A percentile compares a stretch with the other conserved stretches of the same genome.
These are phyloP conservation scores for Temnothorax rugatulus DNA, from an alignment of 2,888 invertebrate species.

Conservation along the genomic window DNA sequence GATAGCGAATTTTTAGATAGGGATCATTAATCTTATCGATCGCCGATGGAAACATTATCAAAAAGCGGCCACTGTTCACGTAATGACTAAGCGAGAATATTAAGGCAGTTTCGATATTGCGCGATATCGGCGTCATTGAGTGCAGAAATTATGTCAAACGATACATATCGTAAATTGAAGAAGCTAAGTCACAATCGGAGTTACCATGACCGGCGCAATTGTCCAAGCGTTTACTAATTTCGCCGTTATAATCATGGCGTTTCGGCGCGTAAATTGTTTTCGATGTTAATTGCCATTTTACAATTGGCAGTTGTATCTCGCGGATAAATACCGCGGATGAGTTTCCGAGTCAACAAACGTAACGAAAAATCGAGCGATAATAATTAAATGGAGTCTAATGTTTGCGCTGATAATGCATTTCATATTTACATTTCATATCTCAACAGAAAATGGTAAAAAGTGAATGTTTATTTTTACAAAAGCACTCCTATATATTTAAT, in stretches of 20 bases:
- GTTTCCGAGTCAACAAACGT: slow-evolving; percentile 15
- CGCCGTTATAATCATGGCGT: slow-evolving; percentile 28
- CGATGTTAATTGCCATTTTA: slow-evolving; percentile 25
- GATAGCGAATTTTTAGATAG: slow-evolving; percentile 37
- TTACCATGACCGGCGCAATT: neutral
- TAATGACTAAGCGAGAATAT: slow-evolving; percentile 68
- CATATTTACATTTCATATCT: slow-evolving; percentile 39
- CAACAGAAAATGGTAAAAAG: slow-evolving; percentile 14
- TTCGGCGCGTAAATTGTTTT: slow-evolving; percentile 21
- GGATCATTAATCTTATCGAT: slow-evolving; percentile 73
- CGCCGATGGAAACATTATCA: slow-evolving; percentile 69
- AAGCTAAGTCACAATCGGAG: slow-evolving; percentile 6
- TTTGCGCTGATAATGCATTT: slow-evolving; percentile 22
- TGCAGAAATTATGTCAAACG: slow-evolving; percentile 27
- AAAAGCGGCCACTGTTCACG: slow-evolving; percentile 68
- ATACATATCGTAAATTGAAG: slow-evolving; percentile 10
- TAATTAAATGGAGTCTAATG: slow-evolving; percentile 46
- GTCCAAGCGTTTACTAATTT: slow-evolving; percentile 21
- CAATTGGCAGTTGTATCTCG: slow-evolving; percentile 23
- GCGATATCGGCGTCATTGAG: slow-evolving; percentile 62
- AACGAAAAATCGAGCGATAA: slow-evolving; percentile 33
- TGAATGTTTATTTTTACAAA: slow-evolving; percentile 21
- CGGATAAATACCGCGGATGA: slow-evolving; percentile 21
- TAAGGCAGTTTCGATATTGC: slow-evolving; percentile 66
- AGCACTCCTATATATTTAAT: slow-evolving; percentile 10